Percentiles rank a stretch among this genome's conserved stretches.
Conservation (phyloP, 2,797 vertebrate species). For the Cyprinodon diabolis region DNA sequence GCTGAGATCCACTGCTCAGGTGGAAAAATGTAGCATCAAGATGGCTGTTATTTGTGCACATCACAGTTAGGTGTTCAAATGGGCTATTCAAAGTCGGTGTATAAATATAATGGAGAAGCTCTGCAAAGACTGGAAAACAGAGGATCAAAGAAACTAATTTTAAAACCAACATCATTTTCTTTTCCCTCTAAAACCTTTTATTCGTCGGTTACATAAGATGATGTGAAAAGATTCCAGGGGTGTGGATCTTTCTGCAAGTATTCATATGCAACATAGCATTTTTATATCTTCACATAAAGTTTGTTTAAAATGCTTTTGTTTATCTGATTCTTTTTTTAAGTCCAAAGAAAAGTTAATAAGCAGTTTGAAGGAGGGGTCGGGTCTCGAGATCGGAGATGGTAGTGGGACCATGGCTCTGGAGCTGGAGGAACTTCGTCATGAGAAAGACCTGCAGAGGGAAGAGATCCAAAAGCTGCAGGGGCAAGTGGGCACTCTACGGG, state of each 20-base stretch:
- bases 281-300: neutral
- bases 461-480: slow-evolving; percentile 93
- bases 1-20: neutral
- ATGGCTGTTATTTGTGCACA: neutral
- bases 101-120: neutral
- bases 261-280: neutral
- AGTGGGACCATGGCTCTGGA: slow-evolving; percentile 83
- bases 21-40: neutral
- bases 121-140: neutral
- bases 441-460: slow-evolving; percentile 91
- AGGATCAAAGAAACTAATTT: neutral
- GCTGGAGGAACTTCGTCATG: slow-evolving; percentile 93
- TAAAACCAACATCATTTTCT: neutral
- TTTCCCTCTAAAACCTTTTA: neutral
- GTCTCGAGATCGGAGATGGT: slow-evolving; percentile 89
- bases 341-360: slow-evolving; percentile 99
- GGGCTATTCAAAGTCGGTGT: neutral
- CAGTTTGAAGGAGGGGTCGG: slow-evolving; percentile 96
- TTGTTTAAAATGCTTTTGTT: neutral
- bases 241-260: neutral
- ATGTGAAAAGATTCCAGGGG: neutral
- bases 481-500: slow-evolving; percentile 88
- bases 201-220: neutral
- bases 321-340: slow-evolving; percentile 67
- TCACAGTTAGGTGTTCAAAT: neutral